Conservation (phyloP, 2,113 vertebrate genomes). For the Oryzias javanicus region DNA sequence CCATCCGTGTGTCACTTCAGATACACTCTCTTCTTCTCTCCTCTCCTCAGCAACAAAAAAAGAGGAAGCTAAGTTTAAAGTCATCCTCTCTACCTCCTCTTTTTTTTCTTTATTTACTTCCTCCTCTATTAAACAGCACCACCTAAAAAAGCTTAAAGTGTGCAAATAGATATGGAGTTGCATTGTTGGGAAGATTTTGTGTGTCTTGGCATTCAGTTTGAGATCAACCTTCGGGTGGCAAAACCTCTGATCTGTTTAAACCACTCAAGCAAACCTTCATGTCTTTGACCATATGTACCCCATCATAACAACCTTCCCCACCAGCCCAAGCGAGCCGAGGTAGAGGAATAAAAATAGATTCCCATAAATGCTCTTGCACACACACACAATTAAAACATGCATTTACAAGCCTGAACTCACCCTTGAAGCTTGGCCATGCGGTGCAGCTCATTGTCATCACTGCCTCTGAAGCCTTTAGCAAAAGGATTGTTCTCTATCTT, state of each 20-base stretch:
- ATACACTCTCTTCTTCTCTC: slow-evolving; percentile 53
- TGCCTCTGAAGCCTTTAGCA: slow-evolving; percentile 94
- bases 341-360: slow-evolving; percentile 14
- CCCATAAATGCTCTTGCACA: slow-evolving; percentile 7
- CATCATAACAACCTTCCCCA: slow-evolving; percentile 51
- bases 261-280: slow-evolving; percentile 17
- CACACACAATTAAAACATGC: neutral
- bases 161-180: slow-evolving; percentile 25
- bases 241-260: slow-evolving; percentile 31
- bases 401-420: slow-evolving; percentile 66
- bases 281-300: slow-evolving; percentile 59
- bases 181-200: slow-evolving; percentile 1
- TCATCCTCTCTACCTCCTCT: neutral
- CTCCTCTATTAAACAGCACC: slow-evolving; percentile 9
- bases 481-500: slow-evolving; percentile 98
- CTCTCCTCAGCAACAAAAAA: slow-evolving; percentile 42
- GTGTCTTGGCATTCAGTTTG: slow-evolving; percentile 13
- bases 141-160: neutral
- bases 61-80: slow-evolving; percentile 22
- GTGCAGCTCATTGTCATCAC: slow-evolving; percentile 90
- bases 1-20: slow-evolving; percentile 71
- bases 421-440: slow-evolving; percentile 91
- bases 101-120: too few relatives aligned
- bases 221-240: slow-evolving; percentile 60
- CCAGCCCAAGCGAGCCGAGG: neutral